Evolutionary conservation across 2,113 vertebrate species (phyloP), one percentile per base, ranked within the genome.

Genomic region (Nannobrachium achirus): DNA sequence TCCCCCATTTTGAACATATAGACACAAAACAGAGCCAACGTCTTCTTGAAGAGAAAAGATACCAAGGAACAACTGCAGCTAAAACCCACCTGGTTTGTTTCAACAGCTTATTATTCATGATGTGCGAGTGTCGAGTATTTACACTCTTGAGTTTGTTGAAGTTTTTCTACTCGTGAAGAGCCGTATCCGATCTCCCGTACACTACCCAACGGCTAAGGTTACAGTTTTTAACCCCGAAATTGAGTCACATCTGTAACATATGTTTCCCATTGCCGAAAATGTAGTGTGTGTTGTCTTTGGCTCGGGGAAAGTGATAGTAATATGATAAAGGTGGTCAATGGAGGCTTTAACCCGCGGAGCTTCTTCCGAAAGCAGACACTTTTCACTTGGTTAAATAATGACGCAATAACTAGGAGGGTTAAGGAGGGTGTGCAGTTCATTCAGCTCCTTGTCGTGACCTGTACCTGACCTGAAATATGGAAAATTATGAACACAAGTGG

Each of bases 241-340:
- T 71, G 66, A 85, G 75, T 82, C 80, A 80, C 77, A 81, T 73
- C 57, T 48, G 69, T 52, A 80, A 86, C 88, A 91, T 84, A 65
- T 89, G 89, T 79, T 89, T 86, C 81, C 78, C 73, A 90, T 92
- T 86, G 75, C 52, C 11, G 40, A 62, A 82, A 80, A 78, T 72
- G 71, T 70, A 78, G 71, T 74, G 61, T 65, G 53, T 89, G 86
- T 89, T 92, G 79, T 69, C 78, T 86, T 89, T 89, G 88, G 89
- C 89, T 55, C 70, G 77, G 66, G 69, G 81, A 81, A 80, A 80
- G 80, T 73, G 77, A 90, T 84, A 78, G 80, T 78, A 78, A 85
- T 70, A 77, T 76, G 80, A 88, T 81, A 78, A 87, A 90, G 68
- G 84, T 86, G 79, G 86, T 85, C 81, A 78, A 75, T 83, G 71